Evolutionary conservation across 2,113 vertebrate species (phyloP), one percentile per base, ranked within the genome.

Genomic region (Stigmatopora nigra): DNA sequence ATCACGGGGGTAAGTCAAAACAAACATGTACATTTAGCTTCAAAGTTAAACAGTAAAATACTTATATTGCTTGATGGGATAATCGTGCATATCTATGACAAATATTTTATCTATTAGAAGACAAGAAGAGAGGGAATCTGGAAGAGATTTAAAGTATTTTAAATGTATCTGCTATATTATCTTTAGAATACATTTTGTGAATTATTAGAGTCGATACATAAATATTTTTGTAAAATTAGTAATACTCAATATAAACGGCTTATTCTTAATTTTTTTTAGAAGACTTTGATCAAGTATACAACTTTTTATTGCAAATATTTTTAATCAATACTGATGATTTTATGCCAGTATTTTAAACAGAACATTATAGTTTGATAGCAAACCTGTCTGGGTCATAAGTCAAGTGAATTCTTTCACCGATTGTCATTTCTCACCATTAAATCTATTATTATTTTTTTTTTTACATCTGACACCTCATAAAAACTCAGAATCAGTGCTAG

Each of bases 1-100:
- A 91, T 92, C 72, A 92, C 90, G n/a, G 90, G 90, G 89, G 91
- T 92, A 67, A 89, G 90, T 88, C 38, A 19, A 61, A 53, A 46
- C 51, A 35, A 57, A 61, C 64, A 49, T 60, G 41, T 52, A 0
- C 17, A 57, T 11, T 14, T n/a, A 31, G 47, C 16, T 13, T 16
- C 0, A 25, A 41, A 31, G 53, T 20, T 31, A 56, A 25, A 56
- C 14, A 14, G 12, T 20, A 22, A 41, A 41, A 11, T 22, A 13
- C 22, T 25, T 56, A 13, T 2, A 14, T 13, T 22, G 10, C 53
- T 31, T 55, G 4, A 25, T 11, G 22, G 22, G 51, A 53, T 13
- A 14, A 22, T 31, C 53, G 7, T 25, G 22, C 22, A 25, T 25
- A 16, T 56, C 3, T 56, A 22, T 20, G 51, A 10, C 19, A 22